Evolutionary conservation across 2,113 vertebrate genomes (phyloP).

Genomic region (Notarius lentiginosus): DNA sequence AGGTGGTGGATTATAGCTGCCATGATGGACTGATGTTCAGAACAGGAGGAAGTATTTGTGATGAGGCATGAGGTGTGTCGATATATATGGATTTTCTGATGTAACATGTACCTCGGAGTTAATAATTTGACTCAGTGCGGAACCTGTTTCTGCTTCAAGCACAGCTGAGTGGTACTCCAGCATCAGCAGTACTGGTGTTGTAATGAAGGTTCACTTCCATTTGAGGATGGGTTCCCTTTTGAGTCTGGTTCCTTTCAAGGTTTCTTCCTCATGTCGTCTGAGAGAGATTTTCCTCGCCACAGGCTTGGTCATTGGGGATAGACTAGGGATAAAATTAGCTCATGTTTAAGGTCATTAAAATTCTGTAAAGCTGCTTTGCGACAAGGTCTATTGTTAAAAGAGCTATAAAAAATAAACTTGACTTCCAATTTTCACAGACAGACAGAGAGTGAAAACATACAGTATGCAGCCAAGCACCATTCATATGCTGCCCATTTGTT

Average conservation of each 20-base stretch:
- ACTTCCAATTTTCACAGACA: background rate
- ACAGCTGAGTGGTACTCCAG: background rate
- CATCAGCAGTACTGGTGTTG: background rate
- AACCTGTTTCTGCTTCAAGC: background rate
- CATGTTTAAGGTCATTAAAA: too few species aligned
- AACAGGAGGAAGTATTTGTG: background rate
- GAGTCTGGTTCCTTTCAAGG: too few species aligned
- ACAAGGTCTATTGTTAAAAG: too few species aligned
- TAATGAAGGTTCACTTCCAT: background rate
- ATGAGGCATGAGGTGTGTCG: background rate
- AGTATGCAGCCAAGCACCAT: background rate
- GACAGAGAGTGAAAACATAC: background rate
- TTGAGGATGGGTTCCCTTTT: too few species aligned
- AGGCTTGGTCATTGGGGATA: too few species aligned
- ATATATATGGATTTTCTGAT: background rate
- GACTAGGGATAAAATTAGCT: too few species aligned
- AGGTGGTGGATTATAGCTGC: background rate
- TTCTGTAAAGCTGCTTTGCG: too few species aligned
- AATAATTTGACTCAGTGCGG: background rate
- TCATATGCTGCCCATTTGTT: background rate
- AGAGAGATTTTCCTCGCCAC: too few species aligned
- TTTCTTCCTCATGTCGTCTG: too few species aligned
- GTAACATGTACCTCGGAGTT: background rate
- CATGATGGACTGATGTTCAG: background rate
- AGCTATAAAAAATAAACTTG: too few species aligned